Conservation (phyloP, 2,888 invertebrate species). For the Drosophila leonis region DNA sequence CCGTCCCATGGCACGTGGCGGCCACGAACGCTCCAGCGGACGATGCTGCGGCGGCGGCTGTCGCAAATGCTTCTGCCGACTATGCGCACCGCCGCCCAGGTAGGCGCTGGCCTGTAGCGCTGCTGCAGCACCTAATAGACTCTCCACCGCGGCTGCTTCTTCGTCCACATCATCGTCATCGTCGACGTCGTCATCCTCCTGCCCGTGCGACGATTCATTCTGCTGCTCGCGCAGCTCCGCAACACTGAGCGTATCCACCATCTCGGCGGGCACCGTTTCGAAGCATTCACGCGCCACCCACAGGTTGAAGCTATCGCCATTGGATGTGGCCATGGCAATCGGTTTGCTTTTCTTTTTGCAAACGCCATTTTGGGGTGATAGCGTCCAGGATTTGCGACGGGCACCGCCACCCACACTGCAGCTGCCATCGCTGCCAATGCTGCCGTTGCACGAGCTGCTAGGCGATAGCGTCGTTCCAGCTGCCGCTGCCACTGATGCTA, state of each 20-base stretch:
- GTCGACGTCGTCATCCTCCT: conserved; percentile 28
- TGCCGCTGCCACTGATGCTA: not conserved
- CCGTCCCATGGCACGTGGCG: conserved; percentile 87
- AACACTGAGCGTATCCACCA: conserved; percentile 72
- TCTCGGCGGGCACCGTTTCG: conserved; percentile 84
- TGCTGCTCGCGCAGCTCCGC: conserved; percentile 64
- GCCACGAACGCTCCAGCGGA: conserved; percentile 91
- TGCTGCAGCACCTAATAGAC: conserved; percentile 82
- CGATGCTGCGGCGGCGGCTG: conserved; percentile 87
- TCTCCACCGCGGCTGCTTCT: conserved; percentile 81
- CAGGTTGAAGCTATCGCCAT: conserved; percentile 78
- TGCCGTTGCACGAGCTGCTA: conserved; percentile 81
- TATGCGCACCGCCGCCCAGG: conserved; percentile 15
- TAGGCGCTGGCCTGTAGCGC: conserved; percentile 74
- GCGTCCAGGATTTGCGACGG: conserved; percentile 82
- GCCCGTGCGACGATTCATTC: conserved; percentile 57
- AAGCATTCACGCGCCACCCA: conserved; percentile 85
- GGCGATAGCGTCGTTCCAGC: conserved; percentile 68
- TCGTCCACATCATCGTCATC: conserved; percentile 65
- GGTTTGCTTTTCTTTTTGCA: conserved; percentile 89
- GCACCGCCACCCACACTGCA: conserved; percentile 81
- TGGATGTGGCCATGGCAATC: conserved; percentile 74
- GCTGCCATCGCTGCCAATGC: conserved; percentile 81
- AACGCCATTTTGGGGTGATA: conserved; percentile 85
- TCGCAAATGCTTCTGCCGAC: conserved; percentile 67